Percentiles rank a stretch among this genome's conserved stretches.
Evolutionary conservation across 2,113 vertebrate genomes (phyloP).

Genomic region (Thinocorus orbignyianus): DNA sequence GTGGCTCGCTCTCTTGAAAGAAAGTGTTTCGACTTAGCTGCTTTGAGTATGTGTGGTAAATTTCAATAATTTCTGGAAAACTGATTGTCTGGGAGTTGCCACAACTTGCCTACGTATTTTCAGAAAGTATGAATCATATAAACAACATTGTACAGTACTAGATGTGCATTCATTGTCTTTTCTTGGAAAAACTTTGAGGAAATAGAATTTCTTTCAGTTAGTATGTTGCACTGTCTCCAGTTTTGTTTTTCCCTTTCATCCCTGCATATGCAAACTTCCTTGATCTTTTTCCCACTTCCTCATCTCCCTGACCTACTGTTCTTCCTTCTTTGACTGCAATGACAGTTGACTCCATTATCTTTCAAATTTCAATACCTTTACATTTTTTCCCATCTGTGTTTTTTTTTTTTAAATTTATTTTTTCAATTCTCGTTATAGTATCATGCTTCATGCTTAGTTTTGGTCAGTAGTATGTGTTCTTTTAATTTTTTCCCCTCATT

Average conservation of each 20-base stretch:
- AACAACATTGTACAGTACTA: background rate
- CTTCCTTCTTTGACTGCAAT: background rate
- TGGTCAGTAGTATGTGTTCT: background rate
- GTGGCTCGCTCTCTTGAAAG: background rate
- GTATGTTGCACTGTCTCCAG: background rate
- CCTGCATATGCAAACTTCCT: background rate
- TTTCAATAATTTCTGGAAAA: conserved; percentile 51
- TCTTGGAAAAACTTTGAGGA: conserved; percentile 45
- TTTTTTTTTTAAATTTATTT: background rate
- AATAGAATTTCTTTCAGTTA: conserved; percentile 17
- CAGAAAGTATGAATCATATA: conserved; percentile 42
- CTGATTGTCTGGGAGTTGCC: conserved; percentile 18
- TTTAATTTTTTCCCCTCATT: background rate
- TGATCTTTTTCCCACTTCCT: conserved; percentile 3
- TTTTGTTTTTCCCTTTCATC: background rate
- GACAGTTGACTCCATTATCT: background rate
- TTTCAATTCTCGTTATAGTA: background rate
- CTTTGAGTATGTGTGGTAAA: conserved; percentile 12
- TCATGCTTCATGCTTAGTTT: background rate
- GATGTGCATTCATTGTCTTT: conserved; percentile 13
- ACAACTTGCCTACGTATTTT: conserved; percentile 52
- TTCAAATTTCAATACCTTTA: background rate
- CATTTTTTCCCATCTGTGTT: background rate
- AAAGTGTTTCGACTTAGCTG: background rate
- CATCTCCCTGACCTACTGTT: background rate